Evolutionary conservation across 2,113 vertebrate species (phyloP), one percentile per base, ranked within the genome.

Genomic region (Tetrao urogallus): DNA sequence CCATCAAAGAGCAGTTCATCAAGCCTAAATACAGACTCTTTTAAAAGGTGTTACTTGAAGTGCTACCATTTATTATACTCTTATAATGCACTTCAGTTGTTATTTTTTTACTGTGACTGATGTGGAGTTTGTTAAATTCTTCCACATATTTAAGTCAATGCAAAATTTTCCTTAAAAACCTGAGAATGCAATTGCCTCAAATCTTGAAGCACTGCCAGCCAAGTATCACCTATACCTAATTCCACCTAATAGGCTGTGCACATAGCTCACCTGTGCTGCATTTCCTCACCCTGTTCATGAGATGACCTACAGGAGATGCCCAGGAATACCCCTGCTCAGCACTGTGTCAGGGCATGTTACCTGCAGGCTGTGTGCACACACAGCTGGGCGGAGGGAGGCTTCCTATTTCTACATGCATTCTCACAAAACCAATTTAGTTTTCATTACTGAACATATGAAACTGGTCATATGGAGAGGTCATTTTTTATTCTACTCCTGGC

Each of bases 251-350:
- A 88, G 16, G 54, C 28, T 30, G 54, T 30, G 34, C 60, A 61
- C 60, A 38, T 15, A 61, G 54, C 28, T 56, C 28, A 16, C 28
- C 54, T 56, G 16, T 56, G 54, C 54, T 56, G 28, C 28, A 19
- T 7, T 19, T 63, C 34, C 24, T 25, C 63, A 2, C 22, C 22
- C 19, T 5, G 27, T 32, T 20, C 50, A 20, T 15, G 52, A 30
- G 27, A 54, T 28, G 27, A 14, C 5, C 4, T 19, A 11, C 8
- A 30, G 36, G 0, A 11, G 25, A 8, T 13, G 10, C 16, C 57
- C 21, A 16, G 25, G 3, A 18, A 4, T 2, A 40, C 1, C 50
- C 58, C 10, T 1, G 3, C 3, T 2, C 21, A 42, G 74, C 27
- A 61, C 10, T 8, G 4, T 24, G 30, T 19, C 12, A 50, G 60